phyloP scores from a whole-genome alignment of 2,797 vertebrate species.

The Oceanodroma leucorhoa region DNA sequence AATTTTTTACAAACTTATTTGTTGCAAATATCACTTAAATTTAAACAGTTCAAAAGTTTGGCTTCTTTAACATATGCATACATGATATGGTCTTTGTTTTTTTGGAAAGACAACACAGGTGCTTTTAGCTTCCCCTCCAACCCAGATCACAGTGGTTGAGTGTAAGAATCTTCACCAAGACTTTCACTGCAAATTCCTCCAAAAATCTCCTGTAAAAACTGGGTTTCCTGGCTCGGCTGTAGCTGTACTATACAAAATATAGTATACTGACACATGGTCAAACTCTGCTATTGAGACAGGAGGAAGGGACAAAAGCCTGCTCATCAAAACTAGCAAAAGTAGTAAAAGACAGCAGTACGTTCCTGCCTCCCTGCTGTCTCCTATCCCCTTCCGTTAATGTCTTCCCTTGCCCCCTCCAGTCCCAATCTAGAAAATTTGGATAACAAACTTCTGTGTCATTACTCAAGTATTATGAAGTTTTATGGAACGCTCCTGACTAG shows the following conservation, averaged over 20 bases:
- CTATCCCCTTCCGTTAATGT: background rate
- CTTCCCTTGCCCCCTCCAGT: background rate
- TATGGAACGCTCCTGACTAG: background rate
- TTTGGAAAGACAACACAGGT: background rate
- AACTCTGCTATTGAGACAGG: background rate
- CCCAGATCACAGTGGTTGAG: background rate
- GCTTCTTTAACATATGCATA: background rate
- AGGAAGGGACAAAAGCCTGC: background rate
- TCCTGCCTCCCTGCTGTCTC: background rate
- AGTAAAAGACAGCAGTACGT: background rate
- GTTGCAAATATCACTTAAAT: background rate
- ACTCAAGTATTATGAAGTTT: background rate
- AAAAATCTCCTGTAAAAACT: background rate
- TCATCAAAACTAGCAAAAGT: background rate
- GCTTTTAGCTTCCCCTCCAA: background rate
- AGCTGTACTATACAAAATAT: background rate
- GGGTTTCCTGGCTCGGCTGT: background rate
- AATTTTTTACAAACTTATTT: background rate
- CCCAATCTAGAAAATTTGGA: background rate
- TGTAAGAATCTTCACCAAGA: background rate
- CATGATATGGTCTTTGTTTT: background rate
- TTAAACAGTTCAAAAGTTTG: background rate
- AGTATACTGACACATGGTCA: background rate
- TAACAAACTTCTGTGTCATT: background rate
- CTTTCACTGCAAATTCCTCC: background rate